Percentiles rank a stretch among this genome's conserved stretches.
Evolutionary conservation across 2,888 invertebrate species (phyloP).

Genomic region (Smittia aterrima): DNA sequence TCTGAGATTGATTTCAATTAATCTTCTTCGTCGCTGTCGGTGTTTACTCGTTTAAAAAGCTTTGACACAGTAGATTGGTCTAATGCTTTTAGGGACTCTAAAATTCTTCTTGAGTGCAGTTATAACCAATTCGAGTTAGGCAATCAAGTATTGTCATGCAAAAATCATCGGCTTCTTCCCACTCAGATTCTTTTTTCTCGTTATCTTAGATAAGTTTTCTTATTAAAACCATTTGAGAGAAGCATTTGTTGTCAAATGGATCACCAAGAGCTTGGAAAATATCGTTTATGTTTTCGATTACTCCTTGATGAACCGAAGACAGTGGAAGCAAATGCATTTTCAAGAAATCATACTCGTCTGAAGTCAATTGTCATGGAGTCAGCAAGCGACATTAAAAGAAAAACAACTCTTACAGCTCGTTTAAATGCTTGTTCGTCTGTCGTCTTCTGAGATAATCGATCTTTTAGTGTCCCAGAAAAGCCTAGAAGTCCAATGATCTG

Average conservation of each 20-base stretch:
- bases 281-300: conserved; percentile 50
- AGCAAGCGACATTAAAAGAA: no score
- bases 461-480: no score
- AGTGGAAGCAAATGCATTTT: conserved; percentile 49
- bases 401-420: no score
- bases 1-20: conserved; percentile 23
- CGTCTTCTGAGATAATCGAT: no score
- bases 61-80: conserved; percentile 44
- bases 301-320: conserved; percentile 49
- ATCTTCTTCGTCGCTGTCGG: conserved; percentile 18
- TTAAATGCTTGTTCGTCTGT: no score
- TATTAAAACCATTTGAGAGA: conserved; percentile 48
- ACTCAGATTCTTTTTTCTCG: conserved; percentile 44
- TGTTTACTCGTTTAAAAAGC: conserved; percentile 44
- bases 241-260: conserved; percentile 49
- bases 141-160: conserved; percentile 47
- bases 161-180: conserved; percentile 45
- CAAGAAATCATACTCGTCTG: no score
- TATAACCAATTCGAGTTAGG: conserved; percentile 46
- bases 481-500: no score
- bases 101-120: conserved; percentile 45
- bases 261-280: conserved; percentile 49
- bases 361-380: no score
- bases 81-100: conserved; percentile 44
- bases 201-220: conserved; percentile 47